Conservation (phyloP, 2,888 invertebrate genomes). For the Spilarctia lutea region DNA sequence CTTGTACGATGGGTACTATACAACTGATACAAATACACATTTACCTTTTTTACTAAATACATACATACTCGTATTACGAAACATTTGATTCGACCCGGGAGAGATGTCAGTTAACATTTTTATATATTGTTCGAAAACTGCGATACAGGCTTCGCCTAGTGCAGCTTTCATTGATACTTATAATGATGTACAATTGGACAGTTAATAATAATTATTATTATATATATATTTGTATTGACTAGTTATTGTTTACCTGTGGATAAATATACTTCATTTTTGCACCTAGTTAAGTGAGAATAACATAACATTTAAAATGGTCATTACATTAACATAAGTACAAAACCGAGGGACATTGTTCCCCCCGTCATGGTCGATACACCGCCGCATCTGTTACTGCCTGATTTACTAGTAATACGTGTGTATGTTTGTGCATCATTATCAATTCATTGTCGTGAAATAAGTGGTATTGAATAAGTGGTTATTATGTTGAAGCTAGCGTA, state of each 20-base stretch:
- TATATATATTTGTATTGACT: neutral
- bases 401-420: conserved; percentile 18
- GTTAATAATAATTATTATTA: too few relatives aligned
- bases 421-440: conserved; percentile 12
- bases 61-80: too few relatives aligned
- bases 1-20: too few relatives aligned
- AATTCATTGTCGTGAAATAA: conserved; percentile 7
- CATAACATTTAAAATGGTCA: conserved; percentile 5
- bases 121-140: too few relatives aligned
- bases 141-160: too few relatives aligned
- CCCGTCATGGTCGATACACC: conserved; percentile 21
- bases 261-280: neutral
- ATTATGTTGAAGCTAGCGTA: neutral
- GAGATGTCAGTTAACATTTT: too few relatives aligned
- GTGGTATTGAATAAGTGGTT: neutral
- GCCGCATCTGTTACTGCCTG: conserved; percentile 20
- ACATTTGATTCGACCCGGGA: too few relatives aligned
- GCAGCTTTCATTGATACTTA: too few relatives aligned
- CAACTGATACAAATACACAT: too few relatives aligned
- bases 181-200: too few relatives aligned
- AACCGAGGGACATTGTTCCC: conserved; percentile 6
- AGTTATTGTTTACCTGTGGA: neutral
- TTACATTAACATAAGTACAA: conserved; percentile 14
- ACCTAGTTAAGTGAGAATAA: neutral
- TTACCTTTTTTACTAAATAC: too few relatives aligned